Conservation (phyloP, 2,888 invertebrate genomes). For the Drosophila picticornis region DNA sequence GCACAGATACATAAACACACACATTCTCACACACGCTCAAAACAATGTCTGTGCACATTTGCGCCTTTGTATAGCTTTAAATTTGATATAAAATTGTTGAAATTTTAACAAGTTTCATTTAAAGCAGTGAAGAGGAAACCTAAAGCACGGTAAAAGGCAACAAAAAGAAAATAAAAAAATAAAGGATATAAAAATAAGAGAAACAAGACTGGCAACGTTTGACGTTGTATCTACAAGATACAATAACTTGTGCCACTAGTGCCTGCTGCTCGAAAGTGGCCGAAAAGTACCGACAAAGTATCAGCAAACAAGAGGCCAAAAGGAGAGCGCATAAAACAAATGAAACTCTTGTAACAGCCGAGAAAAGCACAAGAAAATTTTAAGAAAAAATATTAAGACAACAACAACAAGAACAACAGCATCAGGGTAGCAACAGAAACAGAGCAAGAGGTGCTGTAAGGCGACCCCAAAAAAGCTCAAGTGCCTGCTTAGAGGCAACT, state of each 20-base stretch:
- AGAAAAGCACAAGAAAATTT: constrained; percentile 79
- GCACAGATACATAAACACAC: constrained; percentile 25
- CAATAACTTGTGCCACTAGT: constrained; percentile 76
- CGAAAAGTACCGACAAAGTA: constrained; percentile 81
- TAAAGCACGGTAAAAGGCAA: constrained; percentile 36
- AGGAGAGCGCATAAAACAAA: constrained; percentile 78
- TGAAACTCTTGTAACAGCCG: constrained; percentile 76
- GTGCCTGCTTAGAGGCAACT: constrained; percentile 56
- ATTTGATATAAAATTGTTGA: constrained; percentile 57
- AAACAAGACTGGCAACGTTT: constrained; percentile 53
- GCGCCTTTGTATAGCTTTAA: constrained; percentile 51
- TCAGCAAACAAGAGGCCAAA: constrained; percentile 80
- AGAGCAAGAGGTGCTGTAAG: neutral
- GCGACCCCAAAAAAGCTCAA: constrained; percentile 56
- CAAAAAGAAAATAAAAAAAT: constrained; percentile 32
- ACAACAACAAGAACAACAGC: constrained; percentile 35
- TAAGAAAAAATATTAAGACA: constrained; percentile 79
- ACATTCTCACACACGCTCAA: constrained; percentile 6
- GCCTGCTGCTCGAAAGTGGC: constrained; percentile 74
- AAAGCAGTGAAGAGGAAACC: constrained; percentile 18
- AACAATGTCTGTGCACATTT: constrained; percentile 21
- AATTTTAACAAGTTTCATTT: constrained; percentile 28
- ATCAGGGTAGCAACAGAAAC: neutral
- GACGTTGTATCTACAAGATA: constrained; percentile 78
- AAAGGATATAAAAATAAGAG: neutral